phyloP scores from a whole-genome alignment of 2,113 vertebrate genomes.

The Prinia subflava region DNA sequence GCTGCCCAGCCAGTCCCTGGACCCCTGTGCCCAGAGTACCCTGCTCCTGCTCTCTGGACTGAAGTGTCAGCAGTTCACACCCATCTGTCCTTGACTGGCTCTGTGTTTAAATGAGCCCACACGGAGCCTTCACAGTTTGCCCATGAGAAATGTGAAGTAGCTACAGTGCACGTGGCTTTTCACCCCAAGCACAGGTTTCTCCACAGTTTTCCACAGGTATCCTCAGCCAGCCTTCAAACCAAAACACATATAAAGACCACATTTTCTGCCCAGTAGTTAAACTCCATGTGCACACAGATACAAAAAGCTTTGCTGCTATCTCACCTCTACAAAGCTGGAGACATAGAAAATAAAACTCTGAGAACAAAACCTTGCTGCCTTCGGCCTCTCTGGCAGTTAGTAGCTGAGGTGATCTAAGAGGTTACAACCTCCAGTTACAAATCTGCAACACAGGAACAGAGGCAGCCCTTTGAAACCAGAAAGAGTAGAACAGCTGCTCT shows the following conservation, averaged over 20 bases:
- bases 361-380: neutral
- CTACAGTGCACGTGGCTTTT: neutral
- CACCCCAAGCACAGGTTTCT: neutral
- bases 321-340: neutral
- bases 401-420: neutral
- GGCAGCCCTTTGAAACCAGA: neutral
- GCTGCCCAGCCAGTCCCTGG: accelerated
- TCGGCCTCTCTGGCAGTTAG: neutral
- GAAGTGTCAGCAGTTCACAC: neutral
- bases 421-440: neutral
- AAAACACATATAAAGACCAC: neutral
- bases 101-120: neutral
- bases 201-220: neutral
- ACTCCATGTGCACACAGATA: neutral
- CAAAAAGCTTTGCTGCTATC: neutral
- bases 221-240: neutral
- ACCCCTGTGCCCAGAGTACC: accelerated
- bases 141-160: neutral
- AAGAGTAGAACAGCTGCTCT: neutral
- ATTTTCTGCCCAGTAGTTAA: neutral
- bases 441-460: neutral
- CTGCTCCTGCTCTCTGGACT: neutral
- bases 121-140: accelerated
- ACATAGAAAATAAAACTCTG: neutral
- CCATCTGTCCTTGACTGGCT: neutral